phyloP scores from a whole-genome alignment of 2,888 invertebrate species.

The Xestia sexstrigata region DNA sequence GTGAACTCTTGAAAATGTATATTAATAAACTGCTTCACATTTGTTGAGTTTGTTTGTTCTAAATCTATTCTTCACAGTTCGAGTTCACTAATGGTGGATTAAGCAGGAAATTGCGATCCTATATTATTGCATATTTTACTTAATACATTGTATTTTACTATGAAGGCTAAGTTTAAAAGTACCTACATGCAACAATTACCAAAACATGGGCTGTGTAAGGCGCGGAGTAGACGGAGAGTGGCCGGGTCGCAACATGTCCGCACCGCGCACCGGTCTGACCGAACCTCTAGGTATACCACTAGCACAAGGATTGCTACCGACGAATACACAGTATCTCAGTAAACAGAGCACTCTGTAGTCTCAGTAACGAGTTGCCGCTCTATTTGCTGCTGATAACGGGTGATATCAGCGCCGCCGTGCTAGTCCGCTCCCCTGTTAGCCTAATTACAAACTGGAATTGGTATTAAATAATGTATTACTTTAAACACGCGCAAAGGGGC shows the following conservation, averaged over 20 bases:
- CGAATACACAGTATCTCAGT: conserved; percentile 17
- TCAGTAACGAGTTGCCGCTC: conserved; percentile 42
- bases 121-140: too few species aligned
- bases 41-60: not conserved
- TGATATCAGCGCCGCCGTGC: conserved; percentile 32
- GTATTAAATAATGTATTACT: not conserved
- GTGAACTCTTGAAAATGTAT: not conserved
- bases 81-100: not conserved
- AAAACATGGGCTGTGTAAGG: not conserved
- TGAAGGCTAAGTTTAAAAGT: too few species aligned
- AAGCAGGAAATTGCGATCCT: not conserved
- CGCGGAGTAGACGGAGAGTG: not conserved
- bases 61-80: not conserved
- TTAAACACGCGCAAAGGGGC: too few species aligned
- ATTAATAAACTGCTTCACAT: not conserved
- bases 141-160: too few species aligned
- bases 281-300: not conserved
- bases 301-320: not conserved
- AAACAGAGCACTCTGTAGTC: conserved; percentile 18
- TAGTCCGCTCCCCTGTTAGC: conserved; percentile 34
- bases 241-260: not conserved
- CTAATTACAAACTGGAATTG: conserved; percentile 27
- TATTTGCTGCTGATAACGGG: conserved; percentile 45
- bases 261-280: not conserved
- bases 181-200: not conserved